phyloP scores from a whole-genome alignment of 2,113 vertebrate species.

The Danionella cerebrum region DNA sequence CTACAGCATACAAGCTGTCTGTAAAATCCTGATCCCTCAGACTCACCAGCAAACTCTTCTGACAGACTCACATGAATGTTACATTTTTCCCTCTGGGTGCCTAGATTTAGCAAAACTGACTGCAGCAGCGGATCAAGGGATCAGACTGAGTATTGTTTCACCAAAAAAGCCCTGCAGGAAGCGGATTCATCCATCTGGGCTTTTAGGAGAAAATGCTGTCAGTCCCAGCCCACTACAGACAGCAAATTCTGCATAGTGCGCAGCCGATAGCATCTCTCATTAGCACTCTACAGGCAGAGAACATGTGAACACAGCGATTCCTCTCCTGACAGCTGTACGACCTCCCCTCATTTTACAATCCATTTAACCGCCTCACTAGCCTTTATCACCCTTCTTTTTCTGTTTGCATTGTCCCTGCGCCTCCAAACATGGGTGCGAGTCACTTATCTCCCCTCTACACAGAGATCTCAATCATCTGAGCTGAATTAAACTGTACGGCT shows the following conservation, averaged over 20 bases:
- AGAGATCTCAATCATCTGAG: slow-evolving; percentile 2
- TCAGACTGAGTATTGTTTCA: slow-evolving; percentile 12
- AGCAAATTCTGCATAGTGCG: not conserved
- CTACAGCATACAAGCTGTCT: too few species aligned
- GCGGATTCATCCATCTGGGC: not conserved
- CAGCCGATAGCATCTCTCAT: slow-evolving; percentile 2
- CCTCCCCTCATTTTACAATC: slow-evolving; percentile 4
- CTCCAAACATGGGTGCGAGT: not conserved
- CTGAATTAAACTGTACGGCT: slow-evolving; percentile 6
- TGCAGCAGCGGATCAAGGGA: not conserved
- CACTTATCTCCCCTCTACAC: slow-evolving; percentile 5
- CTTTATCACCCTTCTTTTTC: not conserved
- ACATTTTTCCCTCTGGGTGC: slow-evolving; percentile 22
- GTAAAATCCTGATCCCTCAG: not conserved
- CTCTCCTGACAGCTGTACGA: not conserved
- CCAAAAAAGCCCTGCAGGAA: slow-evolving; percentile 5
- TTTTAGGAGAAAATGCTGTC: not conserved
- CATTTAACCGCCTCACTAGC: slow-evolving; percentile 5
- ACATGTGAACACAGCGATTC: not conserved
- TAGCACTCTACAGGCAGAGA: not conserved
- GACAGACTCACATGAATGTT: slow-evolving; percentile 3
- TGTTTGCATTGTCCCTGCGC: not conserved
- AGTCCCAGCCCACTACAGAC: too few species aligned
- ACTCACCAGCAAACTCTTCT: not conserved
- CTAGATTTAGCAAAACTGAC: not conserved